phyloP scores from a whole-genome alignment of 2,113 vertebrate genomes.

The Brienomyrus longianalis region DNA sequence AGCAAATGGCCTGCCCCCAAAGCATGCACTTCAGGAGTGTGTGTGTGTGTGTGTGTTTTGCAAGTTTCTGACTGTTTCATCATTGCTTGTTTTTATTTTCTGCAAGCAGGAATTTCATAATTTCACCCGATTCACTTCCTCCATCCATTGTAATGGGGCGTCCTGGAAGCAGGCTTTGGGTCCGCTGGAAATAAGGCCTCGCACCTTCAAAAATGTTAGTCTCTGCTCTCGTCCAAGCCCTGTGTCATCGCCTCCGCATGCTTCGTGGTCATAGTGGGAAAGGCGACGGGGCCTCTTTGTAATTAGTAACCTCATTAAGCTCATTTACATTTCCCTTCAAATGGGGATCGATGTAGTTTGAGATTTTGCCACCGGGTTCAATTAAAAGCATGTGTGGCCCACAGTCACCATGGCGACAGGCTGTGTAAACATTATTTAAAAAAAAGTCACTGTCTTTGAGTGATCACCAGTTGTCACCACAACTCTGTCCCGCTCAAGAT shows the following conservation, averaged over 20 bases:
- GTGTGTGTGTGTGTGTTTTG: background rate
- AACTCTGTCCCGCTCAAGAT: background rate
- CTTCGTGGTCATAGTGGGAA: conserved; percentile 37
- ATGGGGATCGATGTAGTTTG: conserved; percentile 64
- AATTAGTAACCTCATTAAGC: conserved; percentile 64
- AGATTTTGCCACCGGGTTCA: conserved; percentile 55
- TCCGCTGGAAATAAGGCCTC: background rate
- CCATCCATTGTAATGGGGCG: background rate
- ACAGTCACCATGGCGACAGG: conserved; percentile 24
- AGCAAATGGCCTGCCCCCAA: background rate
- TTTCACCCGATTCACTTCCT: background rate
- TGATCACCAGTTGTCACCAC: background rate
- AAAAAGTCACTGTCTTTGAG: conserved; percentile 27
- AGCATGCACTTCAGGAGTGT: background rate
- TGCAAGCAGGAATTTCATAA: background rate
- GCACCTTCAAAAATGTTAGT: background rate
- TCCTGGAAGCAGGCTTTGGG: background rate
- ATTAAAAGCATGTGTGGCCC: conserved; percentile 40
- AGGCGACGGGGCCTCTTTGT: conserved; percentile 37
- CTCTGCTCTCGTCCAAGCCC: background rate
- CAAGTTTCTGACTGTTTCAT: conserved; percentile 2
- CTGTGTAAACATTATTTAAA: conserved; percentile 37
- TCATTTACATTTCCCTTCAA: conserved; percentile 67
- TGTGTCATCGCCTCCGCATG: background rate
- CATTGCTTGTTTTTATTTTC: background rate